Conservation (phyloP, 1,140 invertebrate genomes). For the Epicauta chinensis region DNA sequence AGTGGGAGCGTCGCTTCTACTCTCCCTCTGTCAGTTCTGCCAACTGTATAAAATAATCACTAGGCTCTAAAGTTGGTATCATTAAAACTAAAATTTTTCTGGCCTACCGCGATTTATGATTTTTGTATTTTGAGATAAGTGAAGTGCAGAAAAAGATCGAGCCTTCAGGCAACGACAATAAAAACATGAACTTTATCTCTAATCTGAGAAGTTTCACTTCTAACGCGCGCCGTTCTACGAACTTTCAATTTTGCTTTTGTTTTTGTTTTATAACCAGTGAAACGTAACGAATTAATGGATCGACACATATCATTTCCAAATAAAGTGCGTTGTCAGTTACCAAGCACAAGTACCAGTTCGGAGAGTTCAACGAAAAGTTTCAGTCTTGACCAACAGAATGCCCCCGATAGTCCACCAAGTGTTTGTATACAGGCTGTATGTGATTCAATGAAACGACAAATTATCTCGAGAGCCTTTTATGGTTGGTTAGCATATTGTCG, state of each 20-base stretch:
- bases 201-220: no score
- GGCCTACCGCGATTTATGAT: no score
- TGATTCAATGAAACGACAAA: slow-evolving; percentile 89
- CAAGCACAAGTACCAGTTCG: slow-evolving; percentile 40
- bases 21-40: no score
- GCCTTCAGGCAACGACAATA: no score
- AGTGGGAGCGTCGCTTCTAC: no score
- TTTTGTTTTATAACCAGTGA: slow-evolving; percentile 21
- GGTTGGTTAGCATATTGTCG: slow-evolving; percentile 93
- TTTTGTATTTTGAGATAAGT: no score
- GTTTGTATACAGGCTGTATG: slow-evolving; percentile 61
- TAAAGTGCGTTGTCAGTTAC: slow-evolving; percentile 32
- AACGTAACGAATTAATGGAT: slow-evolving; percentile 42
- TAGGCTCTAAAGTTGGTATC: no score
- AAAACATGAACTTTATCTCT: no score
- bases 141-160: no score
- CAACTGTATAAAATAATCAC: no score
- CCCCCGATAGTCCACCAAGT: slow-evolving; percentile 34
- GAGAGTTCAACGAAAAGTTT: slow-evolving; percentile 41
- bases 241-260: neutral
- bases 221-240: neutral
- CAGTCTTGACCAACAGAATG: slow-evolving; percentile 36
- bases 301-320: slow-evolving; percentile 33
- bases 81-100: no score
- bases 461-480: slow-evolving; percentile 92